Evolutionary conservation across 2,113 vertebrate species (phyloP).

Genomic region (Tylochromis polylepis): DNA sequence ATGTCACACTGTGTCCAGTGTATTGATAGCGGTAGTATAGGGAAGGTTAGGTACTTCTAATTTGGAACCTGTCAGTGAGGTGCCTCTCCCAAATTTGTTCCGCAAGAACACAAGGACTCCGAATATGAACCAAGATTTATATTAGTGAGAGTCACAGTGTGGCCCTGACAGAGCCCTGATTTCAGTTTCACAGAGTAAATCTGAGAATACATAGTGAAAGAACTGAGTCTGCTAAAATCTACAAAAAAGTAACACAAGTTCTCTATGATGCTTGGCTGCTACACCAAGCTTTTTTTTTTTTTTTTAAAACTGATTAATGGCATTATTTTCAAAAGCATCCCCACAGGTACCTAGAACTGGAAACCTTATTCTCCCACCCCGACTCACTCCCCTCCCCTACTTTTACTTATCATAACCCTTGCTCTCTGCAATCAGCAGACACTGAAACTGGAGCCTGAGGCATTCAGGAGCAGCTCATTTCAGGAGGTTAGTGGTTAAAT

Average conservation of each 20-base stretch:
- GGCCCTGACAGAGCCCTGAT: not conserved
- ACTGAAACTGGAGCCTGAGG: constrained; percentile 71
- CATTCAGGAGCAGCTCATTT: constrained; percentile 73
- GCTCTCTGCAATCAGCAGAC: constrained; percentile 37
- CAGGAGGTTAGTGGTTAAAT: constrained; percentile 79
- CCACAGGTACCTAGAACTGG: not conserved
- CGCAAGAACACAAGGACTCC: not conserved
- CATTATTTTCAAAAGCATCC: not conserved
- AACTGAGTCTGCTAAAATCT: not conserved
- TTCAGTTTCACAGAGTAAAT: not conserved
- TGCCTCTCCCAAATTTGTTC: not conserved
- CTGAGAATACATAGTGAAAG: not conserved
- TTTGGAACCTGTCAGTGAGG: not conserved
- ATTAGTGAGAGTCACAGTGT: not conserved
- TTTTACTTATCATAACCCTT: constrained; percentile 62
- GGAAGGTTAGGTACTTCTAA: too few species aligned
- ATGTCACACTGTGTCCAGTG: not conserved
- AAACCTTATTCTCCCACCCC: not conserved
- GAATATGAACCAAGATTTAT: not conserved
- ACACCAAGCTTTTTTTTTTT: not conserved
- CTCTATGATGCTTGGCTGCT: not conserved
- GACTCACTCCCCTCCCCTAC: not conserved
- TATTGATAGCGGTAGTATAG: rapidly evolving
- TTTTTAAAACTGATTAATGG: not conserved
- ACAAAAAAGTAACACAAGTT: rapidly evolving